These are phyloP conservation scores for Chrysogorgia sp. DNA, from an alignment of 92 coral and sea anemone genomes.

Conservation along the genomic window DNA sequence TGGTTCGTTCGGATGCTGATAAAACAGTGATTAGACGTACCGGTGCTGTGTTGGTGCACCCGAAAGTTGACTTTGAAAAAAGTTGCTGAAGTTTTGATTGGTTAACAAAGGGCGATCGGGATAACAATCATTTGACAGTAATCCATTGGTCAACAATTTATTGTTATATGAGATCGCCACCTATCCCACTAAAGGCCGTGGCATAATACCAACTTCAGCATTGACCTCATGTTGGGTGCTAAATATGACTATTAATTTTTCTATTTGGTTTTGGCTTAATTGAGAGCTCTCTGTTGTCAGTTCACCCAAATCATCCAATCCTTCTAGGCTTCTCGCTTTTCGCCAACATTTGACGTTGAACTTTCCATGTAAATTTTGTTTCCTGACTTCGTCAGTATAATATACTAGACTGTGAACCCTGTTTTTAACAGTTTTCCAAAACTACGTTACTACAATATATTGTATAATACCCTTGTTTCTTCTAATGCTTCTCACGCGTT, in stretches of 20 bases:
- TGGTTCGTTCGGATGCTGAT: not conserved
- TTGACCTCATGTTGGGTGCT: conserved; percentile 15
- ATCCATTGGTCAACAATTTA: not conserved
- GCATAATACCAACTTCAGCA: not conserved
- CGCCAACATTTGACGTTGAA: no score
- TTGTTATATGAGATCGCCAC: not conserved
- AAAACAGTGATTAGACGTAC: conserved; percentile 6
- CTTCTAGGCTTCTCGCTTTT: no score
- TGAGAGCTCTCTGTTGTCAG: not conserved
- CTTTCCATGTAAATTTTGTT: no score
- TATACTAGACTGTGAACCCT: no score
- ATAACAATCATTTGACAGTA: not conserved
- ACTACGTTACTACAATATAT: no score
- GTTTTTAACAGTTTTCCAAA: no score
- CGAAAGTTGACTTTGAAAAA: not conserved
- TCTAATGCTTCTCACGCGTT: no score
- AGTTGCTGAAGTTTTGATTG: not conserved
- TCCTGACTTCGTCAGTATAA: no score
- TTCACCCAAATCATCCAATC: no score
- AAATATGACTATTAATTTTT: not conserved
- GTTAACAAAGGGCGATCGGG: not conserved
- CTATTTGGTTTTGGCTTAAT: not conserved
- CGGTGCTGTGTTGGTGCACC: not conserved
- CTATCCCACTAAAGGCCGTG: not conserved
- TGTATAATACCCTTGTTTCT: no score